These are phyloP conservation scores for Psilopogon haemacephalus DNA, from an alignment of 2,113 vertebrate species.

Conservation along the genomic window DNA sequence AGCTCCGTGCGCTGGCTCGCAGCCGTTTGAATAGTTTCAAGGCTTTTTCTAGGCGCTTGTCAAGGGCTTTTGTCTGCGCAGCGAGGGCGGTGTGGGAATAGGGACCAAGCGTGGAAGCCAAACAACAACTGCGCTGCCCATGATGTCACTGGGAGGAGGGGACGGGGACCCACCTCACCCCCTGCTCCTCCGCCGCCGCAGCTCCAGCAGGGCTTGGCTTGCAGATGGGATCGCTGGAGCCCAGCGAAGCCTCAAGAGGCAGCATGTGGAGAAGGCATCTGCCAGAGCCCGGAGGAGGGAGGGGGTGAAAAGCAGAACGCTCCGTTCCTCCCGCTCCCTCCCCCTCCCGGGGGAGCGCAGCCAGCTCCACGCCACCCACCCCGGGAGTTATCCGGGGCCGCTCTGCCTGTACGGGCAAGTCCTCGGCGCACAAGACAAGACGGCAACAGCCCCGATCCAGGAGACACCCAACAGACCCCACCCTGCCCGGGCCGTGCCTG, in stretches of 20 bases:
- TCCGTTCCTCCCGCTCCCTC: neutral
- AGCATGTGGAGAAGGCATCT: fast-evolving
- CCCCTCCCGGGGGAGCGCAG: neutral
- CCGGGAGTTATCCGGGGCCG: neutral
- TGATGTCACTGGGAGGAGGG: conserved; percentile 37
- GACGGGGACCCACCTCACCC: neutral
- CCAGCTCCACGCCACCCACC: fast-evolving
- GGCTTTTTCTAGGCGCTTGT: neutral
- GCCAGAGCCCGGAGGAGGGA: neutral
- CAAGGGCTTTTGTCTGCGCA: fast-evolving
- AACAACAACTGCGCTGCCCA: neutral
- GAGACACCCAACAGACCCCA: neutral
- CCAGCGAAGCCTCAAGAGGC: neutral
- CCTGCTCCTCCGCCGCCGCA: fast-evolving
- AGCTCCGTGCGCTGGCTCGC: fast-evolving
- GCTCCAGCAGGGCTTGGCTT: neutral
- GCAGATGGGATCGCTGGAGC: neutral
- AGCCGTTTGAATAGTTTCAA: neutral
- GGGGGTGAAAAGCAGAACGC: neutral
- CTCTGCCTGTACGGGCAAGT: conserved; percentile 30
- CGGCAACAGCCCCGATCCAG: neutral
- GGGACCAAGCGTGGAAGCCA: fast-evolving
- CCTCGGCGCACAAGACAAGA: neutral
- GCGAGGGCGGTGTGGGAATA: fast-evolving
- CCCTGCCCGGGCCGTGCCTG: neutral